These are phyloP conservation scores for Dynastes grantii DNA, from an alignment of 2,888 invertebrate species.

Conservation along the genomic window DNA sequence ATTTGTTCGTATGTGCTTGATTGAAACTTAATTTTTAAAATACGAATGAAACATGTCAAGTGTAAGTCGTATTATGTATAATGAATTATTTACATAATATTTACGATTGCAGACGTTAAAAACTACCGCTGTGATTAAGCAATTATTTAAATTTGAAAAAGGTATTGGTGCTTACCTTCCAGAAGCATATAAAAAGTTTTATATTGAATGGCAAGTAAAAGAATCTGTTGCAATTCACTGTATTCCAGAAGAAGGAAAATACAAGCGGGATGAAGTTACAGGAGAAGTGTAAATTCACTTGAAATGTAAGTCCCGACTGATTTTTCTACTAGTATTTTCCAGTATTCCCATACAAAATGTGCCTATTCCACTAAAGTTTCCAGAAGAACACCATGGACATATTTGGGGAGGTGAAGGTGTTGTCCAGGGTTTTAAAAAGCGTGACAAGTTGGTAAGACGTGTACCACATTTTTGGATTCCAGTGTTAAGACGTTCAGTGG, in stretches of 20 bases:
- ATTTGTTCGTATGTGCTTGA: too few relatives aligned
- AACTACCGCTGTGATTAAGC: constrained; percentile 63
- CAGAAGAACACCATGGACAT: constrained; percentile 86
- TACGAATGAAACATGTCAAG: background rate
- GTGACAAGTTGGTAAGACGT: constrained; percentile 75
- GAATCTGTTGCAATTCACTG: constrained; percentile 78
- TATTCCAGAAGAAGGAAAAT: constrained; percentile 82
- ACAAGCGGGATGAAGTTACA: constrained; percentile 81
- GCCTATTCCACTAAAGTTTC: constrained; percentile 83
- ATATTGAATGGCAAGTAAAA: constrained; percentile 85
- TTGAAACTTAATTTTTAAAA: too few relatives aligned
- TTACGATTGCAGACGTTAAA: constrained; percentile 63
- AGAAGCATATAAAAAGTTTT: constrained; percentile 88
- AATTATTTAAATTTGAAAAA: constrained; percentile 72
- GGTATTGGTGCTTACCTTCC: constrained; percentile 83
- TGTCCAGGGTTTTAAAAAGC: constrained; percentile 88
- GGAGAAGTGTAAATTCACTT: constrained; percentile 76
- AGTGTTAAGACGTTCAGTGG: constrained; percentile 81
- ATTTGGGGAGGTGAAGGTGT: constrained; percentile 98
- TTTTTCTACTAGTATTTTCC: constrained; percentile 29
- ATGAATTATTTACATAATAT: constrained; percentile 23
- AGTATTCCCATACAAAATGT: constrained; percentile 82
- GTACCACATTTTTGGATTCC: constrained; percentile 94
- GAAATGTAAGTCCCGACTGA: constrained; percentile 12
- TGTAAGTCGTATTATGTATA: background rate